phyloP scores from a whole-genome alignment of 1,140 invertebrate genomes.

The Drosophila elegans region DNA sequence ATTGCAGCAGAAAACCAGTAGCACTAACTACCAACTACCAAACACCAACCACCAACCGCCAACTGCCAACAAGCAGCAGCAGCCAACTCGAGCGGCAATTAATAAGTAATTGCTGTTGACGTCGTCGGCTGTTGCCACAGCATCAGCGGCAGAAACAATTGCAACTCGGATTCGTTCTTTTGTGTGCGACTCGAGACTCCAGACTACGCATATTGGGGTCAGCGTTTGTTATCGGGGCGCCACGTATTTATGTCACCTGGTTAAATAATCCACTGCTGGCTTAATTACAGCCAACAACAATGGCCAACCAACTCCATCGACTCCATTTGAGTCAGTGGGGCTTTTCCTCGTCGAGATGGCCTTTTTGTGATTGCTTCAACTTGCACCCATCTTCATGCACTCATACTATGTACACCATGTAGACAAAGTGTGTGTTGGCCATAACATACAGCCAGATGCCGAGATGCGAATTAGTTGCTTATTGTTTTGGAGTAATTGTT shows the following conservation, averaged over 20 bases:
- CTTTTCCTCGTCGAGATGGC: slow-evolving; percentile 73
- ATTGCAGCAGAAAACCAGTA: slow-evolving; percentile 64
- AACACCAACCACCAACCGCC: slow-evolving; percentile 18
- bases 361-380: slow-evolving; percentile 73
- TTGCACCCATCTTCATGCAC: slow-evolving; percentile 52
- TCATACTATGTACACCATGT: background rate
- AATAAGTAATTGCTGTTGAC: slow-evolving; percentile 75
- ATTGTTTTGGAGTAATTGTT: slow-evolving; percentile 80
- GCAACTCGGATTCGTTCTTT: slow-evolving; percentile 67
- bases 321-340: slow-evolving; percentile 20
- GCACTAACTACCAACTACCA: slow-evolving; percentile 22
- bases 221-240: slow-evolving; percentile 43
- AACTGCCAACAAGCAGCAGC: slow-evolving; percentile 20
- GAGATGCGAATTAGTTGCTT: slow-evolving; percentile 80
- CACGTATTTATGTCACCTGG: slow-evolving; percentile 73
- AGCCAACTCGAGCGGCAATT: slow-evolving; percentile 56
- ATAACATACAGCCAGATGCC: slow-evolving; percentile 21
- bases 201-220: slow-evolving; percentile 59
- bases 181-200: slow-evolving; percentile 26
- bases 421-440: slow-evolving; percentile 5
- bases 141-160: slow-evolving; percentile 38
- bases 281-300: slow-evolving; percentile 71
- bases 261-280: slow-evolving; percentile 71
- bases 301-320: slow-evolving; percentile 12
- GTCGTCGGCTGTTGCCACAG: slow-evolving; percentile 60